Base-by-base conservation (phyloP, 2,888 invertebrate species). In the Drosophila niveifrons region DNA sequence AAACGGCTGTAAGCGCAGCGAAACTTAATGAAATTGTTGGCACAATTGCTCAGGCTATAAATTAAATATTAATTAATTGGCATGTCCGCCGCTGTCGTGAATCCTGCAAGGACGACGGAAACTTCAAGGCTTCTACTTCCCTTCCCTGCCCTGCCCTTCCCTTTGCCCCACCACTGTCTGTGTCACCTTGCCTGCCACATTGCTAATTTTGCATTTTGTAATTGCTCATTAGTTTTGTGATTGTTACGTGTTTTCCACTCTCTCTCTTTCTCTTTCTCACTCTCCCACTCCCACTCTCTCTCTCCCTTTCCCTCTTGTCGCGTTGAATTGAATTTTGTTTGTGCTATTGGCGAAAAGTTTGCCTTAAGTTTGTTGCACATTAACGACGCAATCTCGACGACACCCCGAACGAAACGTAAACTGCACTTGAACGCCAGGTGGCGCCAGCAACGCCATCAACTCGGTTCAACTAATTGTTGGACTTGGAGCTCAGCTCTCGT, bases 21-120 rank as follows among this genome's bases (percentile, higher is more conserved):
- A 34, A 56, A 64, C 51, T 48, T 74, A 65, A 64, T 68, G 67
- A 59, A 78, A 78, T 72, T 78, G 55, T 68, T 66, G 56, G 69
- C 78, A 48, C 61, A 82, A 67, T 69, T 78, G 70, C 58, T 59
- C 51, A 13, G 58, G 70, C 70, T 68, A 82, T 88, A 83, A 82
- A 86, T 88, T 82, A 88, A 88, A 88, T 82, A 88, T 82, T 85
- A 80, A 88, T 88, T 82, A 82, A 82, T 82, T 88, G 88, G 55
- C 75, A 62, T 46, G 46, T 53, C 66, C 46, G 51, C 44, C 29
- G 15, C 10, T 6, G n/a, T 34, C 13, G 23, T 9, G n/a, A 8
- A 23, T 34, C 18, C 17, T 13, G 34, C 48, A 53, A 29, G 58
- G 53, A 72, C 46, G 31, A 2, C 7, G 23, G 23, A 10, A 18